Conservation (phyloP, 2,888 invertebrate species). For the Microchrysa polita region DNA sequence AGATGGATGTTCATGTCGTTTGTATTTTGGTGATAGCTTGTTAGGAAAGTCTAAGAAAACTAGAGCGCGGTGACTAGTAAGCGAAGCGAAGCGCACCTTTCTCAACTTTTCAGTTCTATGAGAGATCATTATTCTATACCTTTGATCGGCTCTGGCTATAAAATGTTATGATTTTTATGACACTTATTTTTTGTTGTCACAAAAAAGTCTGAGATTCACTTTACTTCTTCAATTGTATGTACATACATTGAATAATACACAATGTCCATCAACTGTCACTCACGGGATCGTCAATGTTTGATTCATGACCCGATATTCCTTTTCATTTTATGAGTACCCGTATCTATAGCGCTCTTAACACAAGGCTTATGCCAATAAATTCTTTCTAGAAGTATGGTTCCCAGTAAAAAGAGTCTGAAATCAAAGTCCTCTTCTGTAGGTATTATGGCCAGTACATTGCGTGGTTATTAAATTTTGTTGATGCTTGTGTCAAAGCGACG, state of each 20-base stretch:
- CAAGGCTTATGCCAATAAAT: constrained; percentile 36
- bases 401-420: constrained; percentile 15
- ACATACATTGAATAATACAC: neutral
- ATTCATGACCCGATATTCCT: constrained; percentile 39
- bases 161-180: no score
- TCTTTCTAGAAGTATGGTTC: neutral
- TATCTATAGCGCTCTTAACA: constrained; percentile 31
- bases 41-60: no score
- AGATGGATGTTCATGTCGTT: no score
- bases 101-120: neutral
- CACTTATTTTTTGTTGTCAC: no score
- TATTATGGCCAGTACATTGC: no score
- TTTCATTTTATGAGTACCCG: neutral
- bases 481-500: constrained; percentile 22
- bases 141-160: neutral
- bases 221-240: no score
- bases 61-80: no score
- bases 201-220: no score
- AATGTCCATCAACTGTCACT: constrained; percentile 12
- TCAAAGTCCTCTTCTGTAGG: neutral
- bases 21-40: no score
- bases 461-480: constrained; percentile 30
- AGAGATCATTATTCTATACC: neutral
- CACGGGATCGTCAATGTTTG: constrained; percentile 36
- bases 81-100: no score